Conservation (phyloP, 2,888 invertebrate genomes). For the Magallana nippona region DNA sequence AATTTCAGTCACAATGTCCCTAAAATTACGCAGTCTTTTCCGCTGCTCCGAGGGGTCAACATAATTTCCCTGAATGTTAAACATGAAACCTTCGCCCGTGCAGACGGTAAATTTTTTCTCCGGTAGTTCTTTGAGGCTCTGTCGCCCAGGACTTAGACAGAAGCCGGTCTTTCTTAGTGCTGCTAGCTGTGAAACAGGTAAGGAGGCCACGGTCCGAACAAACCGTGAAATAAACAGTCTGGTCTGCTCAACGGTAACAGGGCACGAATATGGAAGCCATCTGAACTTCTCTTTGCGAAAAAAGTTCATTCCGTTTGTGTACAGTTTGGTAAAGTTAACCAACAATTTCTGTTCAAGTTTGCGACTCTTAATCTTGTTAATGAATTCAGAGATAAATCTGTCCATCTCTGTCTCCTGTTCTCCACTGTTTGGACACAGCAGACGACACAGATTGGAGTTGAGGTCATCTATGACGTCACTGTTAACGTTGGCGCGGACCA, state of each 20-base stretch:
- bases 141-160: background rate
- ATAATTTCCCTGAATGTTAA: background rate
- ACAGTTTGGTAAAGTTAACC: background rate
- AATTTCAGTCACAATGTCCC: background rate
- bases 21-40: background rate
- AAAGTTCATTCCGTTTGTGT: conserved; percentile 1
- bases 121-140: background rate
- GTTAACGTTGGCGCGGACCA: background rate
- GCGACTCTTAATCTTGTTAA: background rate
- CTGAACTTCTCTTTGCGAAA: background rate
- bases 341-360: background rate
- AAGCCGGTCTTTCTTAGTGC: background rate
- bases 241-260: background rate
- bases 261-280: background rate
- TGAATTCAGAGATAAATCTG: background rate
- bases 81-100: background rate
- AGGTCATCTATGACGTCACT: background rate
- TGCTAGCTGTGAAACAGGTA: background rate
- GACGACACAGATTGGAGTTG: background rate
- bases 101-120: background rate
- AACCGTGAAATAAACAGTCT: background rate
- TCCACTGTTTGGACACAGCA: conserved; percentile 7
- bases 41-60: background rate
- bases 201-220: background rate
- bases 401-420: background rate